phyloP scores from a whole-genome alignment of 1,140 invertebrate species.

The Pseudobourletiella spinata region DNA sequence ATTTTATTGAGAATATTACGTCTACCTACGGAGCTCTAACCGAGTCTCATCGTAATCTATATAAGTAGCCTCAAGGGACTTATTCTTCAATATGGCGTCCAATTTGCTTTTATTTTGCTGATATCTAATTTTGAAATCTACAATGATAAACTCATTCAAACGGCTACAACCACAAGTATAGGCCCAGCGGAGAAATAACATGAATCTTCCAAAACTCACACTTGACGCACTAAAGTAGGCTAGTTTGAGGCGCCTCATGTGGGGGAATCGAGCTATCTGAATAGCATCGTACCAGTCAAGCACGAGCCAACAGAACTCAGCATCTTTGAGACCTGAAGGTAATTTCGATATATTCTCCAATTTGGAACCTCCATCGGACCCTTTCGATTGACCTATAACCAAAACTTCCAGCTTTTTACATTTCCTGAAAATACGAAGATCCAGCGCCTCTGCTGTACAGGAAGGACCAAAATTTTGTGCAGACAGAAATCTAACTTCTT shows the following conservation, averaged over 20 bases:
- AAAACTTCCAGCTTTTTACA: constrained; percentile 2
- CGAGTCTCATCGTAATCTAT: no score
- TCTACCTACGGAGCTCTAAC: no score
- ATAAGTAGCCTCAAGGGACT: no score
- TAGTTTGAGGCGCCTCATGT: neutral
- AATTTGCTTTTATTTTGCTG: neutral
- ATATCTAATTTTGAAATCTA: constrained; percentile 6
- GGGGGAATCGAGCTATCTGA: neutral
- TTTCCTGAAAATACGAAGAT: neutral
- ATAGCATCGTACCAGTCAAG: neutral
- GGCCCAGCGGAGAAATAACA: neutral
- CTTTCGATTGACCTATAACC: neutral
- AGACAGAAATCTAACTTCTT: neutral
- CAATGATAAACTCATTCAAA: neutral
- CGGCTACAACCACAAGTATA: neutral
- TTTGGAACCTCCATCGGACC: neutral
- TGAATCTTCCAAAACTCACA: neutral
- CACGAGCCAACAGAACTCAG: neutral
- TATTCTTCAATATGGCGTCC: neutral
- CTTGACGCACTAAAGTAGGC: neutral
- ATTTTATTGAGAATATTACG: no score
- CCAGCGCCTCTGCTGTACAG: neutral
- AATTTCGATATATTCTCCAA: neutral
- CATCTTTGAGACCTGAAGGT: neutral
- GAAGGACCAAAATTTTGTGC: neutral